These are phyloP conservation scores for Paedocypris micromegethes DNA, from an alignment of 2,797 vertebrate genomes.

Conservation along the genomic window DNA sequence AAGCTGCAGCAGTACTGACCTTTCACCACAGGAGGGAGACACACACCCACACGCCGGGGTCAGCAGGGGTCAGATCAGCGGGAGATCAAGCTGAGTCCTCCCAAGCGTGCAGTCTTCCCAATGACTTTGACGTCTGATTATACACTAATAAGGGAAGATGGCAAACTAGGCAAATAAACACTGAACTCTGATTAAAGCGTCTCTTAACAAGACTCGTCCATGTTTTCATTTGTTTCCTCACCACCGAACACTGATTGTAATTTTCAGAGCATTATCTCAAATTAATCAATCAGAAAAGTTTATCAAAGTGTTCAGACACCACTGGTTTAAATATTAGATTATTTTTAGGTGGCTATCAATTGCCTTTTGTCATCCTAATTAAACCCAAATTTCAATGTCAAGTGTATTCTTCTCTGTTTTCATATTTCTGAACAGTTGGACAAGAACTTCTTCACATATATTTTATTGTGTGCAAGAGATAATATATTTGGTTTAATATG, in stretches of 20 bases:
- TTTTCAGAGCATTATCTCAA: too few relatives aligned
- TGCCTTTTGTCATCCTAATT: too few relatives aligned
- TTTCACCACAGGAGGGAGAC: slow-evolving; percentile 65
- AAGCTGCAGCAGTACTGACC: slow-evolving; percentile 65
- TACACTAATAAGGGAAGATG: slow-evolving; percentile 56
- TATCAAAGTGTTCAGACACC: slow-evolving; percentile 40
- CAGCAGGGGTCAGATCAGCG: slow-evolving; percentile 28
- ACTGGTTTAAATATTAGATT: too few relatives aligned
- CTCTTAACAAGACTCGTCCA: slow-evolving; percentile 1
- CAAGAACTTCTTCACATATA: too few relatives aligned
- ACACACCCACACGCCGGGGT: slow-evolving; percentile 54
- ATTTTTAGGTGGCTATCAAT: slow-evolving; percentile 23
- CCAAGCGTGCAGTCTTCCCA: slow-evolving; percentile 42
- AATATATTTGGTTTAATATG: too few relatives aligned
- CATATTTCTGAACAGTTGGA: too few relatives aligned
- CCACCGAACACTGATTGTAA: neutral
- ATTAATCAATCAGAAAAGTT: too few relatives aligned
- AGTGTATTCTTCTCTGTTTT: too few relatives aligned
- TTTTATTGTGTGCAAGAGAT: too few relatives aligned
- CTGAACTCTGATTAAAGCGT: slow-evolving; percentile 7
- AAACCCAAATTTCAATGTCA: too few relatives aligned
- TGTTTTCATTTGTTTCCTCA: slow-evolving; percentile 16
- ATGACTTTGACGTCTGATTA: slow-evolving; percentile 49
- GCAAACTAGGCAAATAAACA: slow-evolving; percentile 56
- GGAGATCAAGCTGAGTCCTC: slow-evolving; percentile 48